These are phyloP conservation scores for Neosilurus mollespiculum DNA, from an alignment of 2,797 vertebrate genomes.

Conservation along the genomic window DNA sequence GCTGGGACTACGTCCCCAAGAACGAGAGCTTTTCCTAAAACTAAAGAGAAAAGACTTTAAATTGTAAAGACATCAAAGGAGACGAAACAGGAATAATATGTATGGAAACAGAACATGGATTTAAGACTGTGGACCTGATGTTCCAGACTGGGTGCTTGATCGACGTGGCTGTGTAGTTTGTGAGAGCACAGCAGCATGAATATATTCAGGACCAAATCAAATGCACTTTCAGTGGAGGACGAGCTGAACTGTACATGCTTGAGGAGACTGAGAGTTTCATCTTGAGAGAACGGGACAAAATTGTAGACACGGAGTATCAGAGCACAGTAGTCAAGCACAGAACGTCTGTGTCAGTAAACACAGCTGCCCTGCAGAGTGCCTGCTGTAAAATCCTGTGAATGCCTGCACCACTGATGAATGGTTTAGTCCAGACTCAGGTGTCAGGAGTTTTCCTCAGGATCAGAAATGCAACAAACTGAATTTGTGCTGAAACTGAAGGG, in stretches of 20 bases:
- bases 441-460: not conserved
- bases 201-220: slow-evolving; percentile 25
- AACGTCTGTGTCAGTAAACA: not conserved
- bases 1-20: slow-evolving; percentile 87
- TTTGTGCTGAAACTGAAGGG: not conserved
- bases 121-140: slow-evolving; percentile 6
- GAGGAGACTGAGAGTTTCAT: not conserved
- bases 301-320: not conserved
- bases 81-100: slow-evolving; percentile 11
- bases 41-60: not conserved
- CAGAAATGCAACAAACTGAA: not conserved
- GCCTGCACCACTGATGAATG: not conserved
- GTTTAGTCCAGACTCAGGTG: not conserved
- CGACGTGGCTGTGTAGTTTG: not conserved
- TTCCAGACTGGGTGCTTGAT: slow-evolving; percentile 5
- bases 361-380: not conserved
- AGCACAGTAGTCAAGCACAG: not conserved
- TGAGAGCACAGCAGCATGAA: too few relatives aligned
- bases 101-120: slow-evolving; percentile 7
- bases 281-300: not conserved
- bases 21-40: slow-evolving; percentile 64
- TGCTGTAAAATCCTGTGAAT: not conserved
- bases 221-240: slow-evolving; percentile 29
- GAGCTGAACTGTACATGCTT: not conserved
- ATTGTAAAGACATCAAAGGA: not conserved